These are phyloP conservation scores for Bradypus variegatus DNA, from an alignment of 2,797 vertebrate species.

Conservation along the genomic window DNA sequence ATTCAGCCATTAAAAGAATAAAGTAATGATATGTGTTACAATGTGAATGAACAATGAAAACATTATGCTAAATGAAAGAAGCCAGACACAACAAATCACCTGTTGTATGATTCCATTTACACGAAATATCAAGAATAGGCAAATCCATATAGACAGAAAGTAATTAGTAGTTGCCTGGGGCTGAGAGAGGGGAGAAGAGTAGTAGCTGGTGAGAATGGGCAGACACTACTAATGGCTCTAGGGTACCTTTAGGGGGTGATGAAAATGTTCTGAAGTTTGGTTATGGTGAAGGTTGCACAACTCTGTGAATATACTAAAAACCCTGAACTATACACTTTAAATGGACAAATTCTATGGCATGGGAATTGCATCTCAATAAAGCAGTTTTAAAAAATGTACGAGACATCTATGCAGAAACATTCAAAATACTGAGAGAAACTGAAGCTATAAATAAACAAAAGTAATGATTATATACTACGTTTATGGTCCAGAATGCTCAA, in stretches of 20 bases:
- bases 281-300: background rate
- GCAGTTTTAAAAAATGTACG: too few relatives aligned
- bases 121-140: background rate
- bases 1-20: background rate
- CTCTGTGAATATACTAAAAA: background rate
- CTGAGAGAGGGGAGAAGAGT: too few relatives aligned
- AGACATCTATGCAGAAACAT: too few relatives aligned
- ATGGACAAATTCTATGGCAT: background rate
- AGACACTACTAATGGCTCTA: background rate
- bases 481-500: too few relatives aligned
- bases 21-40: background rate
- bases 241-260: background rate
- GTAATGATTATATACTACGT: too few relatives aligned
- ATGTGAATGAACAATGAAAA: background rate
- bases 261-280: background rate
- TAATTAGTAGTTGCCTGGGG: background rate
- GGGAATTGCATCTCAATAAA: too few relatives aligned
- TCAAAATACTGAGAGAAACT: too few relatives aligned
- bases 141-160: background rate
- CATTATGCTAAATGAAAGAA: background rate
- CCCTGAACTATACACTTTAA: background rate
- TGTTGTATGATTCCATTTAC: background rate
- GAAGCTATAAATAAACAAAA: too few relatives aligned
- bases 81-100: background rate
- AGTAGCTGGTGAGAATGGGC: too few relatives aligned